Percentiles rank a stretch among this genome's conserved stretches.
These are phyloP conservation scores for Anadara kagoshimensis DNA, from an alignment of 1,140 invertebrate species.

Conservation along the genomic window DNA sequence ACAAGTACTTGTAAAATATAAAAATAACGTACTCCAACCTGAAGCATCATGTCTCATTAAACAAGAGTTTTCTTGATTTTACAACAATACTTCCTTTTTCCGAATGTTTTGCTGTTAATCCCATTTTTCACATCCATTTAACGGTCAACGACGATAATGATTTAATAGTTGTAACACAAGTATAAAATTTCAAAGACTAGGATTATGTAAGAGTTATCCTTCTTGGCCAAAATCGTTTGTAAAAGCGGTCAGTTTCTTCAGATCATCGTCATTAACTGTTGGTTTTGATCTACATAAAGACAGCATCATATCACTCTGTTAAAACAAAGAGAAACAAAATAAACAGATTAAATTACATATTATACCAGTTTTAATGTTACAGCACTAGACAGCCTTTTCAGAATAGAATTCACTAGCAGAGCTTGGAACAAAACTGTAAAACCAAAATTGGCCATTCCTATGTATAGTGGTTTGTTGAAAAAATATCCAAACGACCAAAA, in stretches of 20 bases:
- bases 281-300: slow-evolving; percentile 96
- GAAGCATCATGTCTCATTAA: too few species aligned
- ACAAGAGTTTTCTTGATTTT: too few species aligned
- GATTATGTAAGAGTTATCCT: slow-evolving; percentile 84
- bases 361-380: neutral
- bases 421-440: neutral
- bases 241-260: slow-evolving; percentile 96
- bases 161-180: too few species aligned
- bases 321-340: slow-evolving; percentile 53
- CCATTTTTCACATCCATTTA: too few species aligned
- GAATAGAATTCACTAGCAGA: neutral
- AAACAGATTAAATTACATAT: neutral
- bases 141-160: too few species aligned
- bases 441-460: neutral
- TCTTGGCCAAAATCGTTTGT: slow-evolving; percentile 98
- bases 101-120: too few species aligned
- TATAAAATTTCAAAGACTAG: too few species aligned
- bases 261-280: slow-evolving; percentile 97
- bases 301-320: slow-evolving; percentile 93
- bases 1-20: too few species aligned
- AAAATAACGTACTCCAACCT: too few species aligned
- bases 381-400: neutral
- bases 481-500: too few species aligned
- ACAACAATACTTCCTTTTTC: too few species aligned
- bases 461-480: neutral